Base-by-base conservation (phyloP, 2,888 invertebrate species). In the Epirrita christyi region DNA sequence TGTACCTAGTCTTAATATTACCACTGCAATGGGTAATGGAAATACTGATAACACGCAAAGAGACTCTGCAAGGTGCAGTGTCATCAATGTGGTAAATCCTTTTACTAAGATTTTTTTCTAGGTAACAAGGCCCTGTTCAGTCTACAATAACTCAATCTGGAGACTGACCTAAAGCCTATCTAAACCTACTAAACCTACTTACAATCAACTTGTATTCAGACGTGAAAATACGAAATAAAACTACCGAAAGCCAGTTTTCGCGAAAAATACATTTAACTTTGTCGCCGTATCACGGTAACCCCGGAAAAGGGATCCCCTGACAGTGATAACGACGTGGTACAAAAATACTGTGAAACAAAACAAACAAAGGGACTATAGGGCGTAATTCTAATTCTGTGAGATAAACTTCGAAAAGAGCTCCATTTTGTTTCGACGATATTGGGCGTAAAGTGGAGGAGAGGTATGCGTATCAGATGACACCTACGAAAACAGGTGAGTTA, bases 241-340 rank as follows among this genome's bases (percentile, higher is more conserved):
- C 47, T 29, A 38, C 41, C 41, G 32, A 29, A 40, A 55, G 15
- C 41, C 36, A 51, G 55, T 52, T 59, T 59, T 55, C 51, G 40
- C 43, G 55, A 70, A 71, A 77, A 80, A 80, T 78, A 78, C 73
- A 78, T 81, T 80, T 74, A 84, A 80, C 79, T 79, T 79, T 75
- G 80, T 76, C 75, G 72, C 77, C 76, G 73, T 80, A 80, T 81
- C 75, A 75, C 67, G 66, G 71, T 75, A 78, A 74, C 79, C 79
- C 75, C 68, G 78, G 75, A 72, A 78, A 71, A 75, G 69, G 74
- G 67, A 71, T 78, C 73, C 76, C 80, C 72, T 76, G 78, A 78
- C 79, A 80, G 73, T 76, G 79, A 83, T 84, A 81, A 80, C 76
- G 72, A 74, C 73, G 70, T 66, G 65, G 71, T 68, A 71, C 73